Conservation (phyloP, 2,113 vertebrate species). For the Dermatemys mawii region DNA sequence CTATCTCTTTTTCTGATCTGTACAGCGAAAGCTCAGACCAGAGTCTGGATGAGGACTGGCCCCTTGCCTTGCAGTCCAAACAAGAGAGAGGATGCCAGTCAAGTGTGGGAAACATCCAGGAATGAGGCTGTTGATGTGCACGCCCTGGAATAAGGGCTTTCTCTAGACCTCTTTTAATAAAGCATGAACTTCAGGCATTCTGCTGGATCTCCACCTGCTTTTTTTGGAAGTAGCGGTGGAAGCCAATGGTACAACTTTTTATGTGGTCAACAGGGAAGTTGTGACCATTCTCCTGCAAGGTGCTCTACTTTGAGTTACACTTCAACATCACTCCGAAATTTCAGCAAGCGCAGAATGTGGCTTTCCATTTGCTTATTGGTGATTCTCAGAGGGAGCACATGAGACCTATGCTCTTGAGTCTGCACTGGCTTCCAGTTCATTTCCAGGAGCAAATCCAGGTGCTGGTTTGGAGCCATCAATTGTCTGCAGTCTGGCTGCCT, state of each 20-base stretch:
- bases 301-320: neutral
- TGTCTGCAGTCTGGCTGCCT: neutral
- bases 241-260: neutral
- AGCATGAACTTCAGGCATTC: neutral
- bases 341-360: neutral
- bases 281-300: neutral
- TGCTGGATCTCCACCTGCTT: neutral
- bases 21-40: neutral
- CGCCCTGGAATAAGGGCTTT: neutral
- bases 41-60: neutral
- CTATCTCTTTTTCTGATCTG: accelerated
- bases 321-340: neutral
- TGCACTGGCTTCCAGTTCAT: neutral
- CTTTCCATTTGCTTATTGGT: neutral
- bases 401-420: neutral
- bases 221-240: neutral
- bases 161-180: neutral
- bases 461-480: neutral
- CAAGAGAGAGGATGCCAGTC: accelerated
- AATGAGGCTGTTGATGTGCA: neutral
- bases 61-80: neutral
- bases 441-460: neutral
- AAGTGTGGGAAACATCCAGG: neutral
- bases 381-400: neutral
- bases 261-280: neutral